These are phyloP conservation scores for Eupithecia centaureata DNA, from an alignment of 2,888 invertebrate species.

Conservation along the genomic window DNA sequence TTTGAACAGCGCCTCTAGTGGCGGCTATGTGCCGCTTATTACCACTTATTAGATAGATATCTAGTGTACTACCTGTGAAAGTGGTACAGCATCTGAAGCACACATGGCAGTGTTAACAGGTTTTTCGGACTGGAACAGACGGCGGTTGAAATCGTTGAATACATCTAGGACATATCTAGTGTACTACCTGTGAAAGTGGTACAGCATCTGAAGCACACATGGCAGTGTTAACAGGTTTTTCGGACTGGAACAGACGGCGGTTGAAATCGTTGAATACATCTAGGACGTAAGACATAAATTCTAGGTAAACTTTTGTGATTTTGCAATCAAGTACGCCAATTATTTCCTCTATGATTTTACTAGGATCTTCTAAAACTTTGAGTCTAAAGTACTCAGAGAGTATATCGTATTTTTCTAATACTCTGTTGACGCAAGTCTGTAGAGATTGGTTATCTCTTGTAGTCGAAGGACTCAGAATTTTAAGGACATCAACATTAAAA, in stretches of 20 bases:
- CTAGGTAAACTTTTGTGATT: background rate
- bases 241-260: conserved; percentile 1
- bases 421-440: background rate
- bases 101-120: no score
- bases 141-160: background rate
- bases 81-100: no score
- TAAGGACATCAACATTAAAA: background rate
- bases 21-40: no score
- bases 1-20: no score
- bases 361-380: background rate
- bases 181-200: no score
- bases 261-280: background rate
- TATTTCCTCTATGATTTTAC: background rate
- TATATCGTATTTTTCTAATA: background rate
- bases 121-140: conserved; percentile 1
- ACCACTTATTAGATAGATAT: no score
- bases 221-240: no score
- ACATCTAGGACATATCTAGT: no score
- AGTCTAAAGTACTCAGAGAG: conserved; percentile 1
- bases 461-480: background rate
- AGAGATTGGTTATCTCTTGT: background rate
- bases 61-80: no score
- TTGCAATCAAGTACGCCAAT: background rate
- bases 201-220: no score
- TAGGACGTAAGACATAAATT: no score